Base-by-base conservation (phyloP, 2,113 vertebrate genomes). In the Tympanuchus pallidicinctus region DNA sequence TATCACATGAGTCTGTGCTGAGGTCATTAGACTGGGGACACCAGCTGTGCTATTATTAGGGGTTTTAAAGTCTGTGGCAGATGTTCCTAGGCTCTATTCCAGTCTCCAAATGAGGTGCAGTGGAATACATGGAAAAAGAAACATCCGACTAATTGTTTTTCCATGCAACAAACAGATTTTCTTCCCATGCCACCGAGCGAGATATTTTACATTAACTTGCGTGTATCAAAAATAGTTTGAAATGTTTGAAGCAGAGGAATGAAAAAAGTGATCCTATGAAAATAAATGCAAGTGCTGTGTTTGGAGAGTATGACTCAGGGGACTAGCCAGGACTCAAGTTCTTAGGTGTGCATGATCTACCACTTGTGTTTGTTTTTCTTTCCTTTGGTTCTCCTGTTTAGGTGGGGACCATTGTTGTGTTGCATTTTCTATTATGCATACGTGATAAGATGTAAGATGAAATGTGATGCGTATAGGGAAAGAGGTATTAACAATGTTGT, bases 11-110 rank as follows among this genome's bases (percentile, higher is more conserved):
- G 47, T 30, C 66, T 66, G 15, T 32, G 64, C 78, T 97, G 97
- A 97, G 96, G 90, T 97, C 97, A 94, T 92, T 89, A 95, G 93
- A 34, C 94, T 74, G 89, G 91, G 95, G 94, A 97, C 98, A 97
- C 97, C 97, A 97, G 97, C 97, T 98, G 97, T 86, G 95, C 97
- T 97, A 96, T 98, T 98, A 97, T 97, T 98, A 97, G 97, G 97
- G 89, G 79, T 66, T 94, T 97, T 94, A 82, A 94, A 86, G 94
- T 88, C 94, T 40, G 10, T 40, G 92, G 91, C 97, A 96, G 97
- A 97, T 97, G 97, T 97, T 97, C 84, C 63, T 45, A 48, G 97
- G 96, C 97, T 11, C 48, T 77, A 80, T 86, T 95, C 96, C 97
- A 97, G 91, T 82, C 86, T 93, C 90, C 75, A 82, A 97, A 95